A percentile compares a stretch with the other conserved stretches of the same genome.
phyloP scores from a whole-genome alignment of 2,888 invertebrate genomes.

The Terebella lapidaria region DNA sequence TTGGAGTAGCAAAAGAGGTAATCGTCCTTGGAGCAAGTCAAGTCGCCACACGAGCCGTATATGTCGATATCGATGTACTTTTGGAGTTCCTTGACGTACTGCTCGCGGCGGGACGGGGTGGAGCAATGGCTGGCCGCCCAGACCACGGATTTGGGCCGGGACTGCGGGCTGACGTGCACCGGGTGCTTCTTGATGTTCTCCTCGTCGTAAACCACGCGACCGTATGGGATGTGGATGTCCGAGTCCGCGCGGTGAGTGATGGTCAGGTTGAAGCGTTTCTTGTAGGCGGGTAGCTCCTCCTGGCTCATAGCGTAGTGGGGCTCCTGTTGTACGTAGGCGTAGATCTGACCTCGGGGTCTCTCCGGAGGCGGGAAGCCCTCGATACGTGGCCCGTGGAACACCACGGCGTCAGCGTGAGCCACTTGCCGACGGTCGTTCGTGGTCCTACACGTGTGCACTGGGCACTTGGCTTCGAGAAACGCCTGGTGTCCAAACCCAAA shows the following conservation, averaged over 20 bases:
- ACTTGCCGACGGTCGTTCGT: slow-evolving; percentile 11
- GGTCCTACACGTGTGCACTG: slow-evolving; percentile 12
- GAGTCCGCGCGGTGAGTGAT: slow-evolving; percentile 29
- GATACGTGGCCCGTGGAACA: slow-evolving; percentile 22
- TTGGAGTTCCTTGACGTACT: slow-evolving; percentile 23
- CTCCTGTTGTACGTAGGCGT: slow-evolving; percentile 14
- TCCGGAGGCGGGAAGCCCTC: not conserved
- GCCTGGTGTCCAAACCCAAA: slow-evolving; percentile 20
- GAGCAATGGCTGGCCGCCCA: slow-evolving; percentile 32
- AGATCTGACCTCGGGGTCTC: slow-evolving; percentile 6
- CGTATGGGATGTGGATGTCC: slow-evolving; percentile 26
- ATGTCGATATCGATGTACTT: slow-evolving; percentile 26
- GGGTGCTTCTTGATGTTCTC: too few species aligned
- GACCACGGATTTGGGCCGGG: slow-evolving; percentile 16
- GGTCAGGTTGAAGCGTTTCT: slow-evolving; percentile 29
- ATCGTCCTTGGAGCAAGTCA: slow-evolving; percentile 9
- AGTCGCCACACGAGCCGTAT: slow-evolving; percentile 26
- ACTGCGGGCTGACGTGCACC: not conserved
- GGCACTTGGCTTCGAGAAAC: slow-evolving; percentile 18
- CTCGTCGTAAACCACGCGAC: slow-evolving; percentile 6
- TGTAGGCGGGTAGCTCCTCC: slow-evolving; percentile 7
- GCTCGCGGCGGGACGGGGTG: slow-evolving; percentile 22
- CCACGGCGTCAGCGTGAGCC: slow-evolving; percentile 15
- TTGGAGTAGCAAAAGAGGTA: slow-evolving; percentile 4
- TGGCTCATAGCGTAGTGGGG: slow-evolving; percentile 5